Conservation (phyloP, 2,888 invertebrate species). For the Steinernema scapterisci region DNA sequence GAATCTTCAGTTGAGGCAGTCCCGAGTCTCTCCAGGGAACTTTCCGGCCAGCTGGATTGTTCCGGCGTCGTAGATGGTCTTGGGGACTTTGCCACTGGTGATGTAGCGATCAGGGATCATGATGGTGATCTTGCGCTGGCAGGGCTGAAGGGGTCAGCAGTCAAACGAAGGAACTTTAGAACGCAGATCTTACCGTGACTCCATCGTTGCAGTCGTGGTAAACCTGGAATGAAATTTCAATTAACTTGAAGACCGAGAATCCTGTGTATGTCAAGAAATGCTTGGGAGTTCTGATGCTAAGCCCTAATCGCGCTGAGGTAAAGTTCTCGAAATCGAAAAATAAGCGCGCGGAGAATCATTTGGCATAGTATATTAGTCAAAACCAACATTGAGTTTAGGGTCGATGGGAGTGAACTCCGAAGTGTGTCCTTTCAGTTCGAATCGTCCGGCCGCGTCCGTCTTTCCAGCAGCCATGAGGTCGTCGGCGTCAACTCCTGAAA, state of each 20-base stretch:
- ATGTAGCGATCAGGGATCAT: constrained; percentile 58
- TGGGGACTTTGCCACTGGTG: constrained; percentile 47
- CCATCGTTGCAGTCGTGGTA: constrained; percentile 54
- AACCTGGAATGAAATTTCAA: too few relatives aligned
- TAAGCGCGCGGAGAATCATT: not conserved
- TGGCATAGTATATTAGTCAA: constrained; percentile 26
- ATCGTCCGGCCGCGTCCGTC: constrained; percentile 27
- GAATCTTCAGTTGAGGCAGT: constrained; percentile 49
- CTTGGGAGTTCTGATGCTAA: too few relatives aligned
- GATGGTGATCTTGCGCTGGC: constrained; percentile 61
- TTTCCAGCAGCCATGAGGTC: constrained; percentile 35
- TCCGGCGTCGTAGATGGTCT: constrained; percentile 57
- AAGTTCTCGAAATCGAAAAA: not conserved
- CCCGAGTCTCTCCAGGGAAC: constrained; percentile 57
- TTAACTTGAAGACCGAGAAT: too few relatives aligned
- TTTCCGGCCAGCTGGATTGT: constrained; percentile 54
- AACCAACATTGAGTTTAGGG: constrained; percentile 50
- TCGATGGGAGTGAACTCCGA: constrained; percentile 47
- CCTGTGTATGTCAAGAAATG: too few relatives aligned
- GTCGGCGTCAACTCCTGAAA: constrained; percentile 34
- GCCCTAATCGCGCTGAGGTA: too few relatives aligned
- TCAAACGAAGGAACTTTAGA: not conserved
- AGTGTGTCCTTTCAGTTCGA: constrained; percentile 33
- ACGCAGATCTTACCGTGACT: constrained; percentile 35
- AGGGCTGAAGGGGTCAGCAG: constrained; percentile 45